phyloP scores from a whole-genome alignment of 2,888 invertebrate species.

The Heliconius ismenius region DNA sequence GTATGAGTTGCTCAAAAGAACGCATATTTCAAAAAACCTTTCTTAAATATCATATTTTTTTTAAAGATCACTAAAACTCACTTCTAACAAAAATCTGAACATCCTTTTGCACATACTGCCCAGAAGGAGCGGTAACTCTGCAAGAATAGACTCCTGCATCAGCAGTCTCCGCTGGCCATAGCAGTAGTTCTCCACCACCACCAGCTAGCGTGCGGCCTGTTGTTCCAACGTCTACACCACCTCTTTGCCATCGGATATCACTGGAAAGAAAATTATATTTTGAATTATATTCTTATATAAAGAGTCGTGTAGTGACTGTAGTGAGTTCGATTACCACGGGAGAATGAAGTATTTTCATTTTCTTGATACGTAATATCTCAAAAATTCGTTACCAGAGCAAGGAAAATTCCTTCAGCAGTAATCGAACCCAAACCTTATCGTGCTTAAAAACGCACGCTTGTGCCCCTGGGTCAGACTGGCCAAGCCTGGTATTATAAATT shows the following conservation, averaged over 20 bases:
- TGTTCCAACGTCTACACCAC: constrained; percentile 60
- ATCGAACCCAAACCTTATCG: no score
- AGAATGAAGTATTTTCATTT: background rate
- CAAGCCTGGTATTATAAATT: background rate
- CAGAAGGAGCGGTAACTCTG: constrained; percentile 86
- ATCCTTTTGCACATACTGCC: constrained; percentile 88
- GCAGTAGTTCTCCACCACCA: constrained; percentile 62
- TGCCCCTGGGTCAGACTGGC: no score
- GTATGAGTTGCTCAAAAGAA: no score
- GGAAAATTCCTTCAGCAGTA: no score
- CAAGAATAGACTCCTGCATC: constrained; percentile 92
- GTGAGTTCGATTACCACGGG: background rate
- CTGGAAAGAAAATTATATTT: constrained; percentile 47
- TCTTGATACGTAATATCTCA: no score
- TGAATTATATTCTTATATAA: background rate
- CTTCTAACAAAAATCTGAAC: constrained; percentile 88
- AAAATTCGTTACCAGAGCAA: background rate
- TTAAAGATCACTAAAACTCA: constrained; percentile 59
- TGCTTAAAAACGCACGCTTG: no score
- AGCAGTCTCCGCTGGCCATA: constrained; percentile 82
- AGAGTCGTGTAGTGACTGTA: background rate
- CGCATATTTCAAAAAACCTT: background rate
- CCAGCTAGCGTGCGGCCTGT: constrained; percentile 61
- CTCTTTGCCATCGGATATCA: constrained; percentile 74
- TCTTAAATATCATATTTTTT: background rate